phyloP scores from a whole-genome alignment of 2,797 vertebrate genomes.

The Eospalax fontanierii region DNA sequence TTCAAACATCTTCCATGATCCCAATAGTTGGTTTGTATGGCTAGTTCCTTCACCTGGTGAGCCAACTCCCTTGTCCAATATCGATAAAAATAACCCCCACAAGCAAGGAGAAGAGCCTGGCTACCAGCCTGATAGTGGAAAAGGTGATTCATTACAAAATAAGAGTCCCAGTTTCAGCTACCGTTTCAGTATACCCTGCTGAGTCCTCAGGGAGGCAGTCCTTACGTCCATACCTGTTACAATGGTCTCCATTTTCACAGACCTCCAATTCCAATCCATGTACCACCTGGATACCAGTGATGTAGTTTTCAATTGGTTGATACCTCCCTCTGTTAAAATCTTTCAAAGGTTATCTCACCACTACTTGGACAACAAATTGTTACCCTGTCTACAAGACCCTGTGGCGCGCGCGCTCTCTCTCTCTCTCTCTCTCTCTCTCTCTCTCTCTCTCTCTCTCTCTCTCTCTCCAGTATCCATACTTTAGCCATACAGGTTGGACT shows the following conservation, averaged over 20 bases:
- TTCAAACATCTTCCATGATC: not conserved
- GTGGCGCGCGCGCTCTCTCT: too few species aligned
- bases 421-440: too few species aligned
- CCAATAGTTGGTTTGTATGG: not conserved
- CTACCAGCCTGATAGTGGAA: not conserved
- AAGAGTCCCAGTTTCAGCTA: accelerated
- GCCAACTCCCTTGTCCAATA: not conserved
- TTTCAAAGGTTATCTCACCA: not conserved
- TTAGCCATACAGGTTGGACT: too few species aligned
- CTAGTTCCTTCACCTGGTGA: not conserved
- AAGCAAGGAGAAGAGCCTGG: not conserved
- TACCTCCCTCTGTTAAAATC: not conserved
- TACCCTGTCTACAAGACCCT: too few species aligned
- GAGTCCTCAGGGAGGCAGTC: too few species aligned
- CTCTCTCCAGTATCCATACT: not conserved
- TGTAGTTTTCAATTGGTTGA: not conserved
- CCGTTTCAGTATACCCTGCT: not conserved
- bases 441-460: too few species aligned
- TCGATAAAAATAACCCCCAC: not conserved
- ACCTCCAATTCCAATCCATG: not conserved
- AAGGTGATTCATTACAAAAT: not conserved
- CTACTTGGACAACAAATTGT: not conserved
- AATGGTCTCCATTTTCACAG: not conserved
- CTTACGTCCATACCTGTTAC: not conserved
- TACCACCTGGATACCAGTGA: not conserved